Conservation (phyloP, 2,888 invertebrate species). For the Kryphioiulus occultus region DNA sequence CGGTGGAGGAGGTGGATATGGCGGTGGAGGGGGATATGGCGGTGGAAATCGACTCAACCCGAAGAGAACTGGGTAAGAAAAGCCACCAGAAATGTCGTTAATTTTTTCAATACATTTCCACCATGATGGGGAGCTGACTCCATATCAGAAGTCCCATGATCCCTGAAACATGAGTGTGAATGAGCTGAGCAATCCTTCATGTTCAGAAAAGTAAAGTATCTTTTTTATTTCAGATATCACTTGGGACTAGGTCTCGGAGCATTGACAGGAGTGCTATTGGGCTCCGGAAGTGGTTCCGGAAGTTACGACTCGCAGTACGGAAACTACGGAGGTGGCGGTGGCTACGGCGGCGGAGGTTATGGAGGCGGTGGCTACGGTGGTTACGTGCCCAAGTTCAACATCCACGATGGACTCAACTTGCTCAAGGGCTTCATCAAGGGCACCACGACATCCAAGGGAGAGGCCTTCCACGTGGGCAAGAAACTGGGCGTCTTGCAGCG, state of each 20-base stretch:
- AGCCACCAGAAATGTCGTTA: not conserved
- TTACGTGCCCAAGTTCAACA: constrained; percentile 46
- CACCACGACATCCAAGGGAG: constrained; percentile 12
- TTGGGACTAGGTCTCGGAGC: constrained; percentile 42
- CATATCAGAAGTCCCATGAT: too few species aligned
- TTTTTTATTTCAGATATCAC: not conserved
- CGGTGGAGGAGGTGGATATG: not conserved
- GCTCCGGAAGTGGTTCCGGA: not conserved
- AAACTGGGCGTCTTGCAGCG: constrained; percentile 42
- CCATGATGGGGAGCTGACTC: too few species aligned
- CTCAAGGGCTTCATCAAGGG: constrained; percentile 47
- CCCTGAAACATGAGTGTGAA: too few species aligned
- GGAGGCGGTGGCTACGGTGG: constrained; percentile 39
- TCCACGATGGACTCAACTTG: constrained; percentile 47
- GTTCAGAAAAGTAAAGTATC: not conserved
- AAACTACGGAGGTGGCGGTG: not conserved
- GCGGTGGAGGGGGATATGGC: constrained; percentile 32
- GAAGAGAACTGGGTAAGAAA: not conserved
- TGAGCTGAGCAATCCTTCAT: too few species aligned
- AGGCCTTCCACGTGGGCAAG: constrained; percentile 42
- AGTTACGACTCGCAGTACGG: constrained; percentile 11
- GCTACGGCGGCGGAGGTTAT: not conserved
- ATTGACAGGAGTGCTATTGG: not conserved
- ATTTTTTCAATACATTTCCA: too few species aligned
- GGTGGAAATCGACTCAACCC: not conserved